Evolutionary conservation across 2,113 vertebrate species (phyloP), one percentile per base, ranked within the genome.

Genomic region (Propithecus coquereli): DNA sequence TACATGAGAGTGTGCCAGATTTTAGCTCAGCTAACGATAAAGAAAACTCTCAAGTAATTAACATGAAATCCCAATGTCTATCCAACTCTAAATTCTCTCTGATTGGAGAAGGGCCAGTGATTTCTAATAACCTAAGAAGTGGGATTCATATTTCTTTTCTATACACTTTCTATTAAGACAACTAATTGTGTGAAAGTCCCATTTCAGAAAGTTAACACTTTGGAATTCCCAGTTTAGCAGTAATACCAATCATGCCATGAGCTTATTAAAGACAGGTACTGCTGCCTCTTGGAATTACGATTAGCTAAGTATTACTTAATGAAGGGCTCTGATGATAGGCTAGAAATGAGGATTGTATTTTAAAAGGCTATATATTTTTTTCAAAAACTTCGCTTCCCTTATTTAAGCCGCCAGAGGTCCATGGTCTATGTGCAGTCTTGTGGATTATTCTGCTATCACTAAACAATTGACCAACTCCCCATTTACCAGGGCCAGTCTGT

Each of bases 1-100:
- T 87, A 76, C 6, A 59, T 4, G 13, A 45, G 4, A 73, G 11
- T 37, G 0, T 57, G 43, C 32, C 82, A 89, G 43, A 81, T 50
- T 74, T 88, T 40, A 66, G 45, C 65, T 91, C 45, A 30, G 27
- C 22, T 45, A 25, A 84, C 87, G 63, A 85, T 87, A 68, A 84
- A 66, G 34, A 68, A 90, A 88, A 83, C 34, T 70, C 87, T 93
- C 40, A 82, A 83, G 57, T 88, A 73, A 86, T 91, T 85, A 89
- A 86, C 37, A 73, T 12, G 7, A 91, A 97, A 94, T 74, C 76
- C 23, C 65, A 70, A 71, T 5, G 2, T 81, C 40, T 23, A 18
- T 22, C 34, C 30, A 87, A 32, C 8, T 77, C 50, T 54, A 90
- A 85, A 85, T 94, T 80, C 43, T 82, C 22, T 79, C 65, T 52